Evolutionary conservation across 2,888 invertebrate species (phyloP), one percentile per base, ranked within the genome.

Genomic region (Rhopalosiphum nymphaeae): DNA sequence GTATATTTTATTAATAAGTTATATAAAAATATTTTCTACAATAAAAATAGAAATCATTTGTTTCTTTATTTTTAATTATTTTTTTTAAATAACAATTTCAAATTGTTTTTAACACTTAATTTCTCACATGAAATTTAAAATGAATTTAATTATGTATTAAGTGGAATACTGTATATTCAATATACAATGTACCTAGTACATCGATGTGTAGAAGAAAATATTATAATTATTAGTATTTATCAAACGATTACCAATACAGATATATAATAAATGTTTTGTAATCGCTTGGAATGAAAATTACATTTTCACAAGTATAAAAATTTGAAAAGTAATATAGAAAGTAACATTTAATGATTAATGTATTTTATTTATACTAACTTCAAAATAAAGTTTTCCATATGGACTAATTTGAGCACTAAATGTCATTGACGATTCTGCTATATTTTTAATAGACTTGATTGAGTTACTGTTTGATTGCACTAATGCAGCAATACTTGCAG

Each of bases 401-500:
- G 97, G 97, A 1, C 97, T 97, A 95, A 98, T 97, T 95, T 97
- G 97, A 0, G 97, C 97, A 0, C 97, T 97, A 91, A 97, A 96
- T 95, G 96, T 96, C 29, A 98, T 95, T 29, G 97, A 96, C 2
- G 97, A 97, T 94, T 97, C 96, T 7, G 97, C 95, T 56, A 98
- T 96, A 95, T 97, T 97, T 3, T 96, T 96, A 25, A 97, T 95
- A 0, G 97, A 97, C 95, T 96, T 96, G 93, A 98, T 97, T 95
- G 97, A 97, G 1, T 97, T 97, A 0, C 97, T 97, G 49, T 97
- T 97, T 0, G 97, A 97, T 95, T 98, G 97, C 0, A 98, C 96
- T 1, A 98, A 96, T 1, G 97, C 97, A 0, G 98, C 97, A 90
- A 98, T 98, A 95, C 97, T 97, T 0, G 98, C 98, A 0, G 98